A percentile compares a stretch with the other conserved stretches of the same genome.
Conservation (phyloP, 2,113 vertebrate genomes). For the Macquaria australasica region DNA sequence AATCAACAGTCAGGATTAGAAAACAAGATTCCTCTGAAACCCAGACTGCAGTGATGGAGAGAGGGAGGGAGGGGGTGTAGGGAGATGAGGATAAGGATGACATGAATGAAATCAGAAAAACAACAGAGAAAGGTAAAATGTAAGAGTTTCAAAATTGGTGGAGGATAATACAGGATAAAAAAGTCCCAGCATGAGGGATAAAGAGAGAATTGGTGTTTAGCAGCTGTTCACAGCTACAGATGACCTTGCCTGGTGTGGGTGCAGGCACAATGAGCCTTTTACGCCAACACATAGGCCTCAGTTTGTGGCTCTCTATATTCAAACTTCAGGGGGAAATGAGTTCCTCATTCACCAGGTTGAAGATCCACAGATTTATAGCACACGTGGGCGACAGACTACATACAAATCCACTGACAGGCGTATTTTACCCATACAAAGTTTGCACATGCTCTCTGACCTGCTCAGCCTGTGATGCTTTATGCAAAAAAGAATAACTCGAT, state of each 20-base stretch:
- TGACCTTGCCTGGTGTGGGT: constrained; percentile 1
- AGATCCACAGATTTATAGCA: not conserved
- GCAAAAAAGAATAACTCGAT: not conserved
- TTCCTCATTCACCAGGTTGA: constrained; percentile 25
- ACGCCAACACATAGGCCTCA: not conserved
- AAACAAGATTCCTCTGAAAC: constrained; percentile 36
- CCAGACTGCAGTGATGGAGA: not conserved
- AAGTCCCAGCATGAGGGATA: constrained; percentile 3
- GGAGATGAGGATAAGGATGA: constrained; percentile 11
- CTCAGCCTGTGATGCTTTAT: not conserved
- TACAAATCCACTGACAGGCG: not conserved
- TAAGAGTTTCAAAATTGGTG: not conserved
- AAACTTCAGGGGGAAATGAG: constrained; percentile 29
- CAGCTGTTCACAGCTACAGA: constrained; percentile 19
- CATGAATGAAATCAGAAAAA: constrained; percentile 29
- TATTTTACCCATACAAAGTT: not conserved
- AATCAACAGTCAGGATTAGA: constrained; percentile 75
- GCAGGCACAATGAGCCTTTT: not conserved
- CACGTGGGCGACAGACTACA: not conserved
- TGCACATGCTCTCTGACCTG: not conserved
- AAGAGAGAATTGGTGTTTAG: constrained; percentile 2
- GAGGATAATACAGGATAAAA: constrained; percentile 23
- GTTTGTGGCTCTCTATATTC: constrained; percentile 6
- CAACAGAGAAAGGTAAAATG: constrained; percentile 3
- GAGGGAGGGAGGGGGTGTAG: too few relatives aligned